Conservation (phyloP, 2,888 invertebrate species). For the Drosophila histrio region DNA sequence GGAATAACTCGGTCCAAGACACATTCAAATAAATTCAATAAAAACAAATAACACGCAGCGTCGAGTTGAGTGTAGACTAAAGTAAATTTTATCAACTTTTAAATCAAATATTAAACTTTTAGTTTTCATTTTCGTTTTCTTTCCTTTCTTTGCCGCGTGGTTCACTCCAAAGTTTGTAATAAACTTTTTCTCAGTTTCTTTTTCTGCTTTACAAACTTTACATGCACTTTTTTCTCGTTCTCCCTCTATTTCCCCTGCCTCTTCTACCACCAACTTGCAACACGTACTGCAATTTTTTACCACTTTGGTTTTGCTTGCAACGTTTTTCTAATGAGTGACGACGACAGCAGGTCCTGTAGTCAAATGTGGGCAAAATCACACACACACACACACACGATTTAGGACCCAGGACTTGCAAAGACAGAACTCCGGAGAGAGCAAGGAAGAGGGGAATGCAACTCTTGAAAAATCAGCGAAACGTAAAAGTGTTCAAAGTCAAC, state of each 20-base stretch:
- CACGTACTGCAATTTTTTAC: conserved; percentile 71
- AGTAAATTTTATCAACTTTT: conserved; percentile 78
- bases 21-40: conserved; percentile 73
- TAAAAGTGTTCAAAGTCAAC: conserved; percentile 83
- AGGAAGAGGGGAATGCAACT: conserved; percentile 43
- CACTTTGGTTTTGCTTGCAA: conserved; percentile 59
- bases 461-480: conserved; percentile 81
- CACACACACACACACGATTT: conserved; percentile 14
- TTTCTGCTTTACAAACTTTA: conserved; percentile 60
- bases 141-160: conserved; percentile 47
- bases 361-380: conserved; percentile 64
- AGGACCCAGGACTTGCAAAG: conserved; percentile 6
- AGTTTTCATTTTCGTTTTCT: conserved; percentile 43
- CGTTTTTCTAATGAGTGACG: conserved; percentile 79
- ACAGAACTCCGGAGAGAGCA: neutral
- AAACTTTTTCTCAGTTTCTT: conserved; percentile 64
- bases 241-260: neutral
- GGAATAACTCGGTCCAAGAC: conserved; percentile 32
- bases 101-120: conserved; percentile 79
- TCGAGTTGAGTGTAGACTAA: conserved; percentile 67
- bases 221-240: conserved; percentile 47
- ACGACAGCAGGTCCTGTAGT: conserved; percentile 42
- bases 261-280: conserved; percentile 46
- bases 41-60: conserved; percentile 62
- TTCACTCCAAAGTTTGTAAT: conserved; percentile 70